Evolutionary conservation across 2,888 invertebrate species (phyloP).

Genomic region (Dryobota labecula): DNA sequence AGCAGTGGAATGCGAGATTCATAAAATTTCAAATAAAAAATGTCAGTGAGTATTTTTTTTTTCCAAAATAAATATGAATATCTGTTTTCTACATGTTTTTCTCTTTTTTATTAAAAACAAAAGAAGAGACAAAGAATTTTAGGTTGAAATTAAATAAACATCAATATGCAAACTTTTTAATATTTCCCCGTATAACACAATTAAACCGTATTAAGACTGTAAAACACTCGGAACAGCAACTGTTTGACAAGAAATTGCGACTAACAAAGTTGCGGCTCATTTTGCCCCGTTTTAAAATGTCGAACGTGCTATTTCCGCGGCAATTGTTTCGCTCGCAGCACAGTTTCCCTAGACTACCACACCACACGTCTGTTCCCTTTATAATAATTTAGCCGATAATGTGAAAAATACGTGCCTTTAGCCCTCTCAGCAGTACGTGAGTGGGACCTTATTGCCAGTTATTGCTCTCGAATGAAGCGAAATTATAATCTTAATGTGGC

Average conservation of each 20-base stretch:
- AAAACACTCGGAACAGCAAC: constrained; percentile 44
- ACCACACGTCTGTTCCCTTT: constrained; percentile 86
- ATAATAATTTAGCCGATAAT: constrained; percentile 89
- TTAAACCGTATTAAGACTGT: constrained; percentile 22
- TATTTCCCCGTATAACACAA: neutral
- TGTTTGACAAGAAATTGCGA: constrained; percentile 48
- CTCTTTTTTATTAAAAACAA: neutral
- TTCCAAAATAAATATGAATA: neutral
- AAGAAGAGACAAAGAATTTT: neutral
- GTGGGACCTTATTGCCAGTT: constrained; percentile 84
- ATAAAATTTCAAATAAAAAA: constrained; percentile 24
- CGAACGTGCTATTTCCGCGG: constrained; percentile 76
- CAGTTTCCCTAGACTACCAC: constrained; percentile 76
- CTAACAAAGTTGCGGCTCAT: constrained; percentile 56
- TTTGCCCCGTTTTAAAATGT: constrained; percentile 65
- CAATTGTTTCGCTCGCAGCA: constrained; percentile 75
- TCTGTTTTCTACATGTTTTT: neutral
- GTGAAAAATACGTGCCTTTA: constrained; percentile 89
- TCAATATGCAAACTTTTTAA: neutral
- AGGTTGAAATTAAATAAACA: neutral
- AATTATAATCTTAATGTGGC: constrained; percentile 81
- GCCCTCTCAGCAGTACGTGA: constrained; percentile 82
- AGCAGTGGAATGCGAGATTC: neutral
- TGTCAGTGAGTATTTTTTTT: neutral
- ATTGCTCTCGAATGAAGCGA: constrained; percentile 83